Evolutionary conservation across 2,888 invertebrate genomes (phyloP).

Genomic region (Dynastes tityus): DNA sequence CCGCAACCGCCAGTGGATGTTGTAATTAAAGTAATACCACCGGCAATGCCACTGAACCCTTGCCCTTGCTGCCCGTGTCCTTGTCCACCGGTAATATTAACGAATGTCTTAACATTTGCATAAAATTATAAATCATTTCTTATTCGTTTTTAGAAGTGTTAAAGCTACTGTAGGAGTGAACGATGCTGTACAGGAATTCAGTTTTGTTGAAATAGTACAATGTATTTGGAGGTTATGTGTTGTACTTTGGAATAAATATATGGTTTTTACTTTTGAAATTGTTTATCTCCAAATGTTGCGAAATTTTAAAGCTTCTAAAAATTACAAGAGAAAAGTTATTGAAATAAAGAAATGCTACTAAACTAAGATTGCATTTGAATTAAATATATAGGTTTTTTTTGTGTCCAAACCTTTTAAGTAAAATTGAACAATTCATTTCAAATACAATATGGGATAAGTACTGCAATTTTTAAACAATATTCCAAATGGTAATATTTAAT

Average conservation of each 20-base stretch:
- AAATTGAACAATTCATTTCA: too few relatives aligned
- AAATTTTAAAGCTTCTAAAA: too few relatives aligned
- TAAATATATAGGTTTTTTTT: too few relatives aligned
- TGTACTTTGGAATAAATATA: conserved; percentile 10
- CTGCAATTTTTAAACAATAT: too few relatives aligned
- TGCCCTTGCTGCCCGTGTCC: conserved; percentile 46
- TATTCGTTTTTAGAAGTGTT: conserved; percentile 19
- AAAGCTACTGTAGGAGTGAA: background rate
- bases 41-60: conserved; percentile 30
- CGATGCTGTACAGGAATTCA: background rate
- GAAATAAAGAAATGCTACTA: too few relatives aligned
- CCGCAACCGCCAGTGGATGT: conserved; percentile 38
- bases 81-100: conserved; percentile 29
- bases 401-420: too few relatives aligned
- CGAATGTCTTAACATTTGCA: background rate
- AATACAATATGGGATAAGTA: too few relatives aligned
- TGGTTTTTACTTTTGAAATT: background rate
- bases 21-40: conserved; percentile 40
- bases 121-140: background rate
- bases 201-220: background rate
- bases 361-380: too few relatives aligned
- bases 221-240: background rate
- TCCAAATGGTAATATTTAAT: too few relatives aligned
- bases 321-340: too few relatives aligned
- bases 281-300: too few relatives aligned